Conservation (phyloP, 2,888 invertebrate species). For the Eilema sororculum region DNA sequence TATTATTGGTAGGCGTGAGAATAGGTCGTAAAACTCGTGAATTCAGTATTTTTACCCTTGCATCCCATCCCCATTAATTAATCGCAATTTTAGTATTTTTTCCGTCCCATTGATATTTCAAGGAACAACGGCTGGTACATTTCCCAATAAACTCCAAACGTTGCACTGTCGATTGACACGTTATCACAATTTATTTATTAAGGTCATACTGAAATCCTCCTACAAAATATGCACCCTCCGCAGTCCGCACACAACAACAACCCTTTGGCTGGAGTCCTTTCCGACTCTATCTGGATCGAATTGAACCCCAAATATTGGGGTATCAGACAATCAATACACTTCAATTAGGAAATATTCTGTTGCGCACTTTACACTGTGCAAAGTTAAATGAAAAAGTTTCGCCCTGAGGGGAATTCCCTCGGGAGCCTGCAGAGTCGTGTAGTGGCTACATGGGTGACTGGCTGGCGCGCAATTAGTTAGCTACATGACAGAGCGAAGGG, state of each 20-base stretch:
- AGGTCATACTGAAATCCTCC: constrained; percentile 5
- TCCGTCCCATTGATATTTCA: no score
- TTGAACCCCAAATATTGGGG: constrained; percentile 16
- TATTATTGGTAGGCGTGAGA: no score
- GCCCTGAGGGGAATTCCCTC: constrained; percentile 17
- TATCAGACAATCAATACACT: constrained; percentile 21
- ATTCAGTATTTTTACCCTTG: no score
- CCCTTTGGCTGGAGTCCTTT: constrained; percentile 8
- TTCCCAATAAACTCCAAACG: not conserved
- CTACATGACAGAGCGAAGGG: not conserved
- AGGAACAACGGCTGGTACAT: not conserved
- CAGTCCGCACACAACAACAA: not conserved
- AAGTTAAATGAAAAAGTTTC: constrained; percentile 12
- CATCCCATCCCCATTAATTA: no score
- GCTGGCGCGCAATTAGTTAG: not conserved
- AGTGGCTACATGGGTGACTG: not conserved
- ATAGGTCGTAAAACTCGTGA: no score
- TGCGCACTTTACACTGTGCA: constrained; percentile 17
- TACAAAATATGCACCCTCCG: constrained; percentile 16
- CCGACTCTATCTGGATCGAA: constrained; percentile 6
- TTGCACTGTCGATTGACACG: not conserved
- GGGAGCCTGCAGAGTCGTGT: constrained; percentile 8
- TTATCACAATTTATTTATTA: constrained; percentile 16
- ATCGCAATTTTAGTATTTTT: no score
- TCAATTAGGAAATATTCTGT: constrained; percentile 24